Conservation (phyloP, 2,797 vertebrate species). For the Ctenosaura bakeri region DNA sequence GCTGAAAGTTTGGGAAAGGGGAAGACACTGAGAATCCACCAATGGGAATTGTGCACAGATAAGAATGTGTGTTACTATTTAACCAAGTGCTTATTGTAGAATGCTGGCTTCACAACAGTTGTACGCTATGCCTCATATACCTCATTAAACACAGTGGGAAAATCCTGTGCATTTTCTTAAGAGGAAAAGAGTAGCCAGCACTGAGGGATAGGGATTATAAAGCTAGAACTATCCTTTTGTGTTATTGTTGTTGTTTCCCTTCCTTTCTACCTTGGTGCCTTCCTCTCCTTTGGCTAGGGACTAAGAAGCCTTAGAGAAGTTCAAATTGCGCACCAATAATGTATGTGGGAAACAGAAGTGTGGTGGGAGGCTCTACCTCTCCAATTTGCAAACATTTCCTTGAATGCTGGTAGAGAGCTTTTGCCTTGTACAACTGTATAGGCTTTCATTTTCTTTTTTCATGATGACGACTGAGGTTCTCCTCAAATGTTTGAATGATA, state of each 20-base stretch:
- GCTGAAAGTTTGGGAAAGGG: no score
- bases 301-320: neutral
- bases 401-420: neutral
- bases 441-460: neutral
- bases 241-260: neutral
- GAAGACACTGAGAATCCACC: no score
- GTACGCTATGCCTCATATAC: no score
- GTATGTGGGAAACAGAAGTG: no score
- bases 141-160: no score
- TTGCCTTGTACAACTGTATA: neutral
- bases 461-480: neutral
- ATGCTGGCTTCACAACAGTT: no score
- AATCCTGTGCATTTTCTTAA: no score
- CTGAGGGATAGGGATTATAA: neutral
- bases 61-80: no score
- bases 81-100: no score
- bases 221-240: neutral
- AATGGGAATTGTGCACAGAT: no score
- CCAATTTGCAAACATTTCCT: neutral
- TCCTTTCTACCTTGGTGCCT: neutral
- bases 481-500: slow-evolving; percentile 22
- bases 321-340: neutral
- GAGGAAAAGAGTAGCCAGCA: no score
- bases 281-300: no score
- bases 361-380: neutral